phyloP scores from a whole-genome alignment of 2,113 vertebrate genomes.

The Corydoras maculifer region DNA sequence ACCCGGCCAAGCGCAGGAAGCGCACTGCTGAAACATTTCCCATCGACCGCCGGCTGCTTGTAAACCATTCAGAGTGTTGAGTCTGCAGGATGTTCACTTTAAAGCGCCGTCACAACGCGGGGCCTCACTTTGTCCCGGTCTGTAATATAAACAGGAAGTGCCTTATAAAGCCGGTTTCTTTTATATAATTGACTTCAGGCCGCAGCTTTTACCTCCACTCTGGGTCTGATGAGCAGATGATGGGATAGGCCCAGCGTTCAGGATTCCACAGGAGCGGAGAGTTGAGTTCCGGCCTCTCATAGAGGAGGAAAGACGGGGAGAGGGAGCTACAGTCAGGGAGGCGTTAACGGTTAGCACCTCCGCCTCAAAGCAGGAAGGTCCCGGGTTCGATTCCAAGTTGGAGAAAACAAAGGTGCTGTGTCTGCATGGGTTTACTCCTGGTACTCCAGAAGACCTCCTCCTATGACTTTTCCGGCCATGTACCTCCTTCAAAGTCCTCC shows the following conservation, averaged over 20 bases:
- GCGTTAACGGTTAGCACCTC: slow-evolving; percentile 11
- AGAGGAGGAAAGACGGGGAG: no score
- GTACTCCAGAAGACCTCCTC: no score
- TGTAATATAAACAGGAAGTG: neutral
- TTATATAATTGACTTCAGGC: neutral
- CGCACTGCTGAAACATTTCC: no score
- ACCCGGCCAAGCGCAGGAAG: no score
- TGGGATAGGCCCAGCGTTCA: neutral
- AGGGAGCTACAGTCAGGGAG: neutral
- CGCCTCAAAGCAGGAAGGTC: slow-evolving; percentile 57
- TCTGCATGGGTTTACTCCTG: no score
- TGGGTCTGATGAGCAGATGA: slow-evolving; percentile 4
- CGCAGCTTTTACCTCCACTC: neutral
- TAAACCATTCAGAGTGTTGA: no score
- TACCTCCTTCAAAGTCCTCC: no score
- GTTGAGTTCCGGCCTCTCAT: neutral
- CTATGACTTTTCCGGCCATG: no score
- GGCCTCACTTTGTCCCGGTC: neutral
- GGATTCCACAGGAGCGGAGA: neutral
- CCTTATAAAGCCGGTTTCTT: neutral
- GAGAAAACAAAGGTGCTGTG: no score
- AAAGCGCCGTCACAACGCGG: neutral
- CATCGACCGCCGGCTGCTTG: no score
- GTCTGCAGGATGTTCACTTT: no score
- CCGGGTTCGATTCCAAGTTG: no score